phyloP scores from a whole-genome alignment of 2,888 invertebrate species.

The Pristionchus maxplancki region DNA sequence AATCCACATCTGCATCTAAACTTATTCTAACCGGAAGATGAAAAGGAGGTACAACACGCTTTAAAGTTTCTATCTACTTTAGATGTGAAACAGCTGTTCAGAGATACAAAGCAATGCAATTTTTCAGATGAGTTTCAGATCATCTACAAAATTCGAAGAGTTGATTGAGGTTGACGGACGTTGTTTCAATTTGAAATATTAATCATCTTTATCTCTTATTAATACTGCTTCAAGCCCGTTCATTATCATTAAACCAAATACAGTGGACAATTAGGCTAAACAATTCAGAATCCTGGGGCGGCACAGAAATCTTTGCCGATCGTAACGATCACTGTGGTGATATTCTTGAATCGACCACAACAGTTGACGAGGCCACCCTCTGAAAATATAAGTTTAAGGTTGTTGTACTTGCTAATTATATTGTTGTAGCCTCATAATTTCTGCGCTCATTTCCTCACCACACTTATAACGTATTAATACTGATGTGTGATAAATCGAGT shows the following conservation, averaged over 20 bases:
- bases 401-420: too few relatives aligned
- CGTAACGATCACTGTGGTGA: background rate
- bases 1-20: background rate
- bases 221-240: background rate
- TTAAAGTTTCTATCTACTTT: too few relatives aligned
- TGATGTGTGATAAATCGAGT: background rate
- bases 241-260: background rate
- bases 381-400: background rate
- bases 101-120: too few relatives aligned
- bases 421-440: too few relatives aligned
- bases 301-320: background rate
- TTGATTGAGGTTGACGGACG: too few relatives aligned
- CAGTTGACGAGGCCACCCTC: conserved; percentile 39
- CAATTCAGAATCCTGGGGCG: background rate
- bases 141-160: too few relatives aligned
- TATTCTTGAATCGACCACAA: conserved; percentile 11
- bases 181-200: too few relatives aligned
- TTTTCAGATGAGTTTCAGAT: too few relatives aligned
- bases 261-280: background rate
- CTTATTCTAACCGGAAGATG: background rate
- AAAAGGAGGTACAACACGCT: too few relatives aligned
- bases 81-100: too few relatives aligned
- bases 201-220: too few relatives aligned
- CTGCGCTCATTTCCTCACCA: background rate
- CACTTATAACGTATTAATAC: background rate